These are phyloP conservation scores for Rhynchotus rufescens DNA, from an alignment of 2,797 vertebrate genomes.

Conservation along the genomic window DNA sequence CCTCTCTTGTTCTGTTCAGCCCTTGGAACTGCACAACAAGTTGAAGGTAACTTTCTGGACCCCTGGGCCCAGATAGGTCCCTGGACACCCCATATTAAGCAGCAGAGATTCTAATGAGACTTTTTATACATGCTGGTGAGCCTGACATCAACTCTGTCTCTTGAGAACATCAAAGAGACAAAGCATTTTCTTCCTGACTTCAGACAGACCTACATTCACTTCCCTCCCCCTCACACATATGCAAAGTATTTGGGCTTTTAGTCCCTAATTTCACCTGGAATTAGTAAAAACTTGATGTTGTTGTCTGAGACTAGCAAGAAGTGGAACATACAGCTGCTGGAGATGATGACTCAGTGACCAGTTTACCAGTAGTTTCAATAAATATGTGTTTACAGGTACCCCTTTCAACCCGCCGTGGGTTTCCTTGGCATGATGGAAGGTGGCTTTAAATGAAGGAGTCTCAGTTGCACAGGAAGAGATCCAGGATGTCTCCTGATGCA, in stretches of 20 bases:
- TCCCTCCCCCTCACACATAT: not conserved
- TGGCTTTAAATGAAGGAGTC: conserved; percentile 2
- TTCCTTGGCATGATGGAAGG: conserved; percentile 24
- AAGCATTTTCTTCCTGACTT: not conserved
- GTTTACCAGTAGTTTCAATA: conserved; percentile 17
- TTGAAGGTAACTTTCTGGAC: not conserved
- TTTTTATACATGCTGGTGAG: not conserved
- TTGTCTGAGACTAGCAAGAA: not conserved
- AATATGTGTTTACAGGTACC: conserved; percentile 31
- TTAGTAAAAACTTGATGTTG: not conserved
- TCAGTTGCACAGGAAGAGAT: conserved; percentile 1
- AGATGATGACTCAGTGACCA: not conserved
- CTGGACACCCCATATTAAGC: not conserved
- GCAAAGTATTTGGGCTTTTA: not conserved
- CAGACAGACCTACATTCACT: not conserved
- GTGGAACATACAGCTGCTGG: not conserved
- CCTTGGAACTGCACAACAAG: fast-evolving
- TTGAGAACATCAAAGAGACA: not conserved
- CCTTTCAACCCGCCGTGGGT: conserved; percentile 19
- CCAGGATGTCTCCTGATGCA: conserved; percentile 2
- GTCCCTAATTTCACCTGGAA: not conserved
- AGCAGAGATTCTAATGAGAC: not conserved
- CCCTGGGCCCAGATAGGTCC: not conserved
- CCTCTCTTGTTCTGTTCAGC: not conserved
- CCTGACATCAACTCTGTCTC: not conserved